phyloP scores from a whole-genome alignment of 2,113 vertebrate species.

The Leiothrix lutea region DNA sequence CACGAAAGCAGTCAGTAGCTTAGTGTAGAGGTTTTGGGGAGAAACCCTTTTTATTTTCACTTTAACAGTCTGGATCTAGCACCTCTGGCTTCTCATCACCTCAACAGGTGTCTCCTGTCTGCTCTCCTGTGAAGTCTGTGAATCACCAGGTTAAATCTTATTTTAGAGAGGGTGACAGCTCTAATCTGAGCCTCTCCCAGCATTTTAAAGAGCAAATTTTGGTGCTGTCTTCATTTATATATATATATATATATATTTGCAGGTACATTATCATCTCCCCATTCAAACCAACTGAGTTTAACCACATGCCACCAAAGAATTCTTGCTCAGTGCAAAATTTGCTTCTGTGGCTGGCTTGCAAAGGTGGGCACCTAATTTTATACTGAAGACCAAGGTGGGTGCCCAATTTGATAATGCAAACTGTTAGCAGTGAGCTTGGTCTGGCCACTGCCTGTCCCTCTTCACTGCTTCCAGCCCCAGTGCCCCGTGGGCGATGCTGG shows the following conservation, averaged over 20 bases:
- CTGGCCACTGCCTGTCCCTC: not conserved
- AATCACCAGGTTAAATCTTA: not conserved
- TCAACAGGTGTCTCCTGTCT: not conserved
- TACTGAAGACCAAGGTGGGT: not conserved
- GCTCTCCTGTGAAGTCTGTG: fast-evolving
- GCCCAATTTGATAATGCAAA: not conserved
- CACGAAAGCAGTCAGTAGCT: conserved; percentile 32
- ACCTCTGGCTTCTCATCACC: not conserved
- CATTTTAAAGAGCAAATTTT: not conserved
- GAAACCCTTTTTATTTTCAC: conserved; percentile 47
- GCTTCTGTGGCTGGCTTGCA: not conserved
- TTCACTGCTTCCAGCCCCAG: fast-evolving
- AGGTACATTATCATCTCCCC: not conserved
- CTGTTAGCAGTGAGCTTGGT: not conserved
- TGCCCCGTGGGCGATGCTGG: fast-evolving
- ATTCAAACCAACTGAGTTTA: not conserved
- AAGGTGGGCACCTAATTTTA: not conserved
- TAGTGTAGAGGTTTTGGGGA: conserved; percentile 25
- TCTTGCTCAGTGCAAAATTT: not conserved
- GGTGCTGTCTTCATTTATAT: not conserved
- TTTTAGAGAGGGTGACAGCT: not conserved
- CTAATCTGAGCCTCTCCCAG: not conserved
- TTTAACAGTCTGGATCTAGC: not conserved
- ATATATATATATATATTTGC: not conserved
- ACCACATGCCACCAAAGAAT: fast-evolving